A percentile compares a stretch with the other conserved stretches of the same genome.
Conservation (phyloP, 2,797 vertebrate genomes). For the Fistularia tabacaria region DNA sequence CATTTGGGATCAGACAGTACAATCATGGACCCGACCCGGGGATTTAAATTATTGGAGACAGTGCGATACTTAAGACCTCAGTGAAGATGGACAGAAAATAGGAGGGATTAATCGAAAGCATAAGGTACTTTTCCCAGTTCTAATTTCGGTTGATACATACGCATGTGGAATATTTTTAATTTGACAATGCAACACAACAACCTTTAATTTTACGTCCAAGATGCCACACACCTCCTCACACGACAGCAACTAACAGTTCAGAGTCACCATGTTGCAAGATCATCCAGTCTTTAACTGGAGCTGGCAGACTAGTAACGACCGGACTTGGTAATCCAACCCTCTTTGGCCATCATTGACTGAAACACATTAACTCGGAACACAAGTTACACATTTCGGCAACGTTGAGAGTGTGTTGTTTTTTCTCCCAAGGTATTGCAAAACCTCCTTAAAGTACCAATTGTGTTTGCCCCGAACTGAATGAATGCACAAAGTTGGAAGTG, state of each 20-base stretch:
- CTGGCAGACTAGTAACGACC: constrained; percentile 32
- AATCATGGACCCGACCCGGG: constrained; percentile 67
- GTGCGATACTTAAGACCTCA: constrained; percentile 45
- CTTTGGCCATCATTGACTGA: constrained; percentile 49
- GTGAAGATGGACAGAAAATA: constrained; percentile 69
- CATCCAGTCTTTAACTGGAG: constrained; percentile 12
- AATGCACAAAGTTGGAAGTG: neutral
- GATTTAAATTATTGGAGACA: constrained; percentile 63
- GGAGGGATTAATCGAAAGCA: constrained; percentile 32
- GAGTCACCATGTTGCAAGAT: constrained; percentile 33
- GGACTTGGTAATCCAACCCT: constrained; percentile 62
- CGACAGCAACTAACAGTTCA: neutral
- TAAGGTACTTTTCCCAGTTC: constrained; percentile 60
- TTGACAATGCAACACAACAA: neutral
- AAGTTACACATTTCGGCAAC: constrained; percentile 59
- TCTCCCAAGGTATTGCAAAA: constrained; percentile 6
- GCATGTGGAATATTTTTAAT: neutral
- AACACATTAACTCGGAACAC: constrained; percentile 32
- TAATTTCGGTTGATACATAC: neutral
- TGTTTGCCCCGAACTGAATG: neutral
- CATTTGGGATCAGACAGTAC: constrained; percentile 58
- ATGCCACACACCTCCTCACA: no score
- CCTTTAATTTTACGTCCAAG: no score
- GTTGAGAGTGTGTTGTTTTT: constrained; percentile 4
- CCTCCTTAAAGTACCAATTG: constrained; percentile 1